These are phyloP conservation scores for Acleris emargana DNA, from an alignment of 2,888 invertebrate genomes.

Conservation along the genomic window DNA sequence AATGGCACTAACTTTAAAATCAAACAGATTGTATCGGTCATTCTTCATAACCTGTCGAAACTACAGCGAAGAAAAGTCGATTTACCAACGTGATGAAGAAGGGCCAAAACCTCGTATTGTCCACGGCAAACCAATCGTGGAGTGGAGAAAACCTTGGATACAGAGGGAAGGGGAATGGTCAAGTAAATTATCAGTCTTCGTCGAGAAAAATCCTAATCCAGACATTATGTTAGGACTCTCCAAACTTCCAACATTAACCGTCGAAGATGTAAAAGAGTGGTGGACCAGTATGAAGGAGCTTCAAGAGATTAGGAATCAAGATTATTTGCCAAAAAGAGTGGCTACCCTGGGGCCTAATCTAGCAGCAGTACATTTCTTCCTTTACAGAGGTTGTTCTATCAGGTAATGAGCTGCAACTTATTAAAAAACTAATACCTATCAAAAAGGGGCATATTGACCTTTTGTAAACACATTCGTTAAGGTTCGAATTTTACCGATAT, in stretches of 20 bases:
- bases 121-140: conserved; percentile 74
- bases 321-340: conserved; percentile 84
- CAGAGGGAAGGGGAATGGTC: conserved; percentile 84
- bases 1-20: conserved; percentile 58
- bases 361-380: conserved; percentile 93
- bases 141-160: conserved; percentile 86
- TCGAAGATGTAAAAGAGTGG: conserved; percentile 81
- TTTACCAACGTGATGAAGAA: conserved; percentile 69
- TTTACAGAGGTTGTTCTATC: conserved; percentile 89
- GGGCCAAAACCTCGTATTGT: conserved; percentile 58
- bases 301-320: conserved; percentile 84
- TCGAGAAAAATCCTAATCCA: conserved; percentile 68
- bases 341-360: conserved; percentile 89
- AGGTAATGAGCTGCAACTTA: conserved; percentile 69
- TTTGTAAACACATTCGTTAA: no score
- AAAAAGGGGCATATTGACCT: no score
- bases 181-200: conserved; percentile 83
- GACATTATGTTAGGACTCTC: conserved; percentile 71
- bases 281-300: conserved; percentile 76
- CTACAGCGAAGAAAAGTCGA: conserved; percentile 66
- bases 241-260: conserved; percentile 79
- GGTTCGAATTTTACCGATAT: no score
- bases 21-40: conserved; percentile 44
- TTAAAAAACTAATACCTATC: background rate
- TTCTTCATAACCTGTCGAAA: conserved; percentile 51